Percentiles rank a stretch among this genome's conserved stretches.
phyloP scores from a whole-genome alignment of 2,113 vertebrate species.

The Osmerus mordax region DNA sequence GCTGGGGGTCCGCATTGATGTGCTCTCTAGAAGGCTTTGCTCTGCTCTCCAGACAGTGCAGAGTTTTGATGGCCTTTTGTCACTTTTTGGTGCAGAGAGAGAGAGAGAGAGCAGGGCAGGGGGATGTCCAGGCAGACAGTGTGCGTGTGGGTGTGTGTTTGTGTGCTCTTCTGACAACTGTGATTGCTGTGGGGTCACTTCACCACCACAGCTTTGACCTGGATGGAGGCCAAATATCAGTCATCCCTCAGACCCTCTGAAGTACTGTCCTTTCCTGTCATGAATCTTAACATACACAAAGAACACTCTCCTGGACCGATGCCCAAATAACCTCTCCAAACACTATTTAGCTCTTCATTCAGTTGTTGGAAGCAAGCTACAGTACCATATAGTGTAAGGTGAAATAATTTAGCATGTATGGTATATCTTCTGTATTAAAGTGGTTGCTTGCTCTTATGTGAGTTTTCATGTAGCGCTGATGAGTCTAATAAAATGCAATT shows the following conservation, averaged over 20 bases:
- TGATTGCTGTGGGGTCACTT: slow-evolving; percentile 33
- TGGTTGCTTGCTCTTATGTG: not conserved
- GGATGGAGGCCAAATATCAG: slow-evolving; percentile 25
- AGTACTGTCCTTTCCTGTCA: slow-evolving; percentile 19
- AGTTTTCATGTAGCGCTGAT: not conserved
- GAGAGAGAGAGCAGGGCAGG: not conserved
- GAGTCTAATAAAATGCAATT: not conserved
- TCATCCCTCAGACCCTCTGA: slow-evolving; percentile 13
- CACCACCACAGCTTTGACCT: slow-evolving; percentile 51
- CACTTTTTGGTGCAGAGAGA: slow-evolving; percentile 42
- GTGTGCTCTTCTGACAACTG: slow-evolving; percentile 26
- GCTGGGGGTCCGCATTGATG: slow-evolving; percentile 52
- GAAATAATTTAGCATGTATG: no score
- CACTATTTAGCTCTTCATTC: not conserved
- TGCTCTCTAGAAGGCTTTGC: slow-evolving; percentile 48
- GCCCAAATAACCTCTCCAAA: not conserved
- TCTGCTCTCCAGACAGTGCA: slow-evolving; percentile 22
- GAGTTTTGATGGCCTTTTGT: not conserved
- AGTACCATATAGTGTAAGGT: no score
- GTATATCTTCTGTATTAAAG: no score
- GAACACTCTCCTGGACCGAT: slow-evolving; percentile 2
- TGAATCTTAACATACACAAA: not conserved
- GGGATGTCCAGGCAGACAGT: slow-evolving; percentile 13
- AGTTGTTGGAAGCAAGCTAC: not conserved
- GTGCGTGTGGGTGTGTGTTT: not conserved